Evolutionary conservation across 1,140 invertebrate species (phyloP).

Genomic region (Drosophila subobscura): DNA sequence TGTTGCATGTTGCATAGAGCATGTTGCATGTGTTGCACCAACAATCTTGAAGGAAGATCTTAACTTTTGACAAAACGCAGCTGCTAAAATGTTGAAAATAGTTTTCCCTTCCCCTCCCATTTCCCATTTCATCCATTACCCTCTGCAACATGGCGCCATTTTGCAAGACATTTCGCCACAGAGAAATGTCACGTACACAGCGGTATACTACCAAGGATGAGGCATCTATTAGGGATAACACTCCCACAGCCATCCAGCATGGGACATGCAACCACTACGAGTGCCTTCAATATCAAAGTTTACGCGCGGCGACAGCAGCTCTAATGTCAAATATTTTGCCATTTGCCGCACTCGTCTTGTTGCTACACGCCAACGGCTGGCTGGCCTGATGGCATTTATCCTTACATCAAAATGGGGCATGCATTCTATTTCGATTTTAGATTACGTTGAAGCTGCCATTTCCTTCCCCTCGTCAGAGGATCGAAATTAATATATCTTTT

Average conservation of each 20-base stretch:
- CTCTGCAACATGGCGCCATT: constrained; percentile 51
- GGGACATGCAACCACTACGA: constrained; percentile 14
- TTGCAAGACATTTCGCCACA: constrained; percentile 38
- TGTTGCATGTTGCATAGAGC: constrained; percentile 50
- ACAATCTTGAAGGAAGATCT: constrained; percentile 38
- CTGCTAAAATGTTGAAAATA: constrained; percentile 55
- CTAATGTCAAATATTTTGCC: constrained; percentile 73
- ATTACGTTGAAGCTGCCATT: constrained; percentile 13
- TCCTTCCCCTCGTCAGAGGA: too few relatives aligned
- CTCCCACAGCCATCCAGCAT: constrained; percentile 4
- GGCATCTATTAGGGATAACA: constrained; percentile 42
- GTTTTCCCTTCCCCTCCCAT: constrained; percentile 4
- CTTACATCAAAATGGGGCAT: constrained; percentile 10
- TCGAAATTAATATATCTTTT: too few relatives aligned
- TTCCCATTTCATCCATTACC: neutral
- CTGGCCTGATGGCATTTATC: constrained; percentile 35
- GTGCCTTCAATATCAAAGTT: constrained; percentile 65
- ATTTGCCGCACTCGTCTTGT: constrained; percentile 23
- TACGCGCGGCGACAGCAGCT: constrained; percentile 38
- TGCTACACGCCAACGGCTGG: constrained; percentile 29
- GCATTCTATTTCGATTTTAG: constrained; percentile 18
- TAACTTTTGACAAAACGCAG: constrained; percentile 67
- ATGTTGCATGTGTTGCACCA: constrained; percentile 9
- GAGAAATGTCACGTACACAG: constrained; percentile 28
- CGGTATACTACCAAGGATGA: constrained; percentile 16